These are phyloP conservation scores for Bellardia bayeri DNA, from an alignment of 2,888 invertebrate genomes.

Conservation along the genomic window DNA sequence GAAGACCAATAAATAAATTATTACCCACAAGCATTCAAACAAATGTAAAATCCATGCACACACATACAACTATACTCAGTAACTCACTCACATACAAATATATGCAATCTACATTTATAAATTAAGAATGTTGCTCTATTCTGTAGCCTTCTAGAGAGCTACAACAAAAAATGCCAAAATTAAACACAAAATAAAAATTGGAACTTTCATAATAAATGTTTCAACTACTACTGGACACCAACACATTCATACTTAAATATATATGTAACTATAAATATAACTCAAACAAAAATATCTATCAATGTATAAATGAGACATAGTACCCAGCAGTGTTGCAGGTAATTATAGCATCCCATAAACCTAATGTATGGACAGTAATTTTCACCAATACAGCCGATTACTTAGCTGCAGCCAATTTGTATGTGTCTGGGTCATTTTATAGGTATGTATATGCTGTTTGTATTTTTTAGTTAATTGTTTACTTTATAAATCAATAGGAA, in stretches of 20 bases:
- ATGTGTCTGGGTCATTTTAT: too few species aligned
- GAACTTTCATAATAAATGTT: conserved; percentile 69
- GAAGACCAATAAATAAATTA: conserved; percentile 67
- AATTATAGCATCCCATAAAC: too few species aligned
- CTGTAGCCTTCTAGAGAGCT: conserved; percentile 27
- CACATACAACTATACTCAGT: not conserved
- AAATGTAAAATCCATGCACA: not conserved
- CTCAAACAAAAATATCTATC: conserved; percentile 39
- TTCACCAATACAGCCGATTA: too few species aligned
- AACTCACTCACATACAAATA: not conserved
- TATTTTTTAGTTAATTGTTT: too few species aligned
- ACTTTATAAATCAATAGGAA: too few species aligned
- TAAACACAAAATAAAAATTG: conserved; percentile 48
- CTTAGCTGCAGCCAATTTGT: too few species aligned
- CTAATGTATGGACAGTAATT: too few species aligned
- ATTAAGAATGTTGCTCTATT: conserved; percentile 56
- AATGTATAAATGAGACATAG: not conserved
- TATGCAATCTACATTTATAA: conserved; percentile 49
- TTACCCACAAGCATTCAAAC: not conserved
- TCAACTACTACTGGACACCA: conserved; percentile 29
- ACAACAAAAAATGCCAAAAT: not conserved
- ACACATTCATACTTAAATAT: conserved; percentile 16
- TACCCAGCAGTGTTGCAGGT: not conserved
- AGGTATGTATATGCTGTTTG: too few species aligned
- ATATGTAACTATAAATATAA: conserved; percentile 3